Conservation (phyloP, 2,113 vertebrate genomes). For the Corynorhinus townsendii region DNA sequence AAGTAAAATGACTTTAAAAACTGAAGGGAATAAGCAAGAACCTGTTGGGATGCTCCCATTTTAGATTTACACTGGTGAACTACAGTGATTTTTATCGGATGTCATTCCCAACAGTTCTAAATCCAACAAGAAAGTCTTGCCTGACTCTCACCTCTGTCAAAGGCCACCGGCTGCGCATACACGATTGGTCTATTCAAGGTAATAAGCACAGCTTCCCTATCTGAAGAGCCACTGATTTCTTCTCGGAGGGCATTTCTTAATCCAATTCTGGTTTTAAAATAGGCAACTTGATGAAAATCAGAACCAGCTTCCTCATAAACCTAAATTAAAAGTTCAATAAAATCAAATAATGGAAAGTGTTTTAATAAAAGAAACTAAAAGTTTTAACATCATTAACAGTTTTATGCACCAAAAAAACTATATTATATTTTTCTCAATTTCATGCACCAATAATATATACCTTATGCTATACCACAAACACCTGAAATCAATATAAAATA, state of each 20-base stretch:
- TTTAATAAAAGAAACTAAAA: neutral
- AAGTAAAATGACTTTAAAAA: neutral
- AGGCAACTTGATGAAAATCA: conserved; percentile 98
- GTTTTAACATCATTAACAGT: neutral
- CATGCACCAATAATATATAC: neutral
- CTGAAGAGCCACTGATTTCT: conserved; percentile 95
- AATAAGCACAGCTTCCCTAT: conserved; percentile 97
- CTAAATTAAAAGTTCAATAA: conserved; percentile 76
- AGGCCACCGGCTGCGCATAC: conserved; percentile 97
- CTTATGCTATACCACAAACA: neutral
- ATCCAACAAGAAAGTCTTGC: neutral
- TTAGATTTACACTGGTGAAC: neutral
- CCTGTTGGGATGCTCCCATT: neutral
- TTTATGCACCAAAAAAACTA: conserved; percentile 2
- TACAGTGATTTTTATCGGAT: neutral
- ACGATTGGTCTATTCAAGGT: conserved; percentile 97
- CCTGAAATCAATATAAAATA: neutral
- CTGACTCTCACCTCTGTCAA: conserved; percentile 91
- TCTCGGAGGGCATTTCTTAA: conserved; percentile 96
- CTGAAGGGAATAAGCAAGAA: neutral
- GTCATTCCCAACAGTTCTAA: neutral
- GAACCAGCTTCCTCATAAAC: conserved; percentile 99
- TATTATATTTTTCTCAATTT: neutral
- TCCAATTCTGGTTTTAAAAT: conserved; percentile 97
- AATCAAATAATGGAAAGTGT: neutral